These are phyloP conservation scores for Burhinus bistriatus DNA, from an alignment of 2,113 vertebrate genomes.

Conservation along the genomic window DNA sequence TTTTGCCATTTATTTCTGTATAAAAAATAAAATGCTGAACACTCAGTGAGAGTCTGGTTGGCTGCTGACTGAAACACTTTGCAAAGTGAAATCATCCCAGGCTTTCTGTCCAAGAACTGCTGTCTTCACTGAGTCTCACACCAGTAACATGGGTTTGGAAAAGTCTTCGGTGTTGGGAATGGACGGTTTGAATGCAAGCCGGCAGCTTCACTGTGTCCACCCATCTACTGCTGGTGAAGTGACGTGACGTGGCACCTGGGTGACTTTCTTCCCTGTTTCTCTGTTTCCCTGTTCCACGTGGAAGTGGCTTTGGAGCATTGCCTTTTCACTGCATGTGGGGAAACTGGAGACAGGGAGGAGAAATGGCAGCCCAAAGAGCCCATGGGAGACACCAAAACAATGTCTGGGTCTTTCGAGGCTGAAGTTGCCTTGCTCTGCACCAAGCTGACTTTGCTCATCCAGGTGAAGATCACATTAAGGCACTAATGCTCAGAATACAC, in stretches of 20 bases:
- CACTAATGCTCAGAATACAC: background rate
- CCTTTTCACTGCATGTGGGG: background rate
- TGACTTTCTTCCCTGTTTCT: background rate
- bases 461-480: background rate
- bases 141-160: background rate
- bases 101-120: background rate
- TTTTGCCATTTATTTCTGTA: constrained; percentile 2
- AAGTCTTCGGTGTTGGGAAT: background rate
- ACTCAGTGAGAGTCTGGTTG: background rate
- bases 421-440: background rate
- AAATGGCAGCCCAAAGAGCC: background rate
- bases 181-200: background rate
- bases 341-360: background rate
- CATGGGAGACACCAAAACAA: background rate
- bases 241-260: background rate
- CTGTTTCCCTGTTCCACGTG: background rate
- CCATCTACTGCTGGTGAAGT: background rate
- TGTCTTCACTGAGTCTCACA: background rate
- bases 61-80: background rate
- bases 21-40: background rate
- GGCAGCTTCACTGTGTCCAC: background rate
- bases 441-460: background rate
- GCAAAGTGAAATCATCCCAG: background rate
- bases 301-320: background rate
- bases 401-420: background rate